Evolutionary conservation across 37 sponge, comb jelly and placozoan genomes (phyloP).

Genomic region (Hormiphora californensis): DNA sequence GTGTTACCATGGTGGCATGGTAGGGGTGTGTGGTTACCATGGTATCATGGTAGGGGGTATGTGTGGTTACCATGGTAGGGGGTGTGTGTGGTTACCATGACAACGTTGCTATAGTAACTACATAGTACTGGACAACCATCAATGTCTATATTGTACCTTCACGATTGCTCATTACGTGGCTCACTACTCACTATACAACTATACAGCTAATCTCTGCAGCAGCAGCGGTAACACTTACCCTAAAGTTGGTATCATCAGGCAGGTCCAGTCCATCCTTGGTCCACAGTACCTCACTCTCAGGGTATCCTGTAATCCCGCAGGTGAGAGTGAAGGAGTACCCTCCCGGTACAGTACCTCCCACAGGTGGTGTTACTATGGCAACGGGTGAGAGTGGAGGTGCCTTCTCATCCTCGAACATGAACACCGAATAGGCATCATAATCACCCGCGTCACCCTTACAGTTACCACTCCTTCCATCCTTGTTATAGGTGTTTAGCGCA

Average conservation of each 20-base stretch:
- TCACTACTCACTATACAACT: too few species aligned
- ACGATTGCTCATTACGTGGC: too few species aligned
- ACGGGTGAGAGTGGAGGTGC: constrained; percentile 22
- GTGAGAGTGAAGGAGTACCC: constrained; percentile 44
- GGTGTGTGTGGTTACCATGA: too few species aligned
- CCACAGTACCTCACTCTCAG: neutral
- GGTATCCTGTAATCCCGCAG: constrained; percentile 31
- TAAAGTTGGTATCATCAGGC: constrained; percentile 45
- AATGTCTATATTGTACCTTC: too few species aligned
- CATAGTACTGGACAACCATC: too few species aligned
- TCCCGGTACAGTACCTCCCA: constrained; percentile 12
- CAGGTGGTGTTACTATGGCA: constrained; percentile 4
- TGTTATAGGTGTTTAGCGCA: constrained; percentile 23
- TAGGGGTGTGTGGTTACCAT: too few species aligned
- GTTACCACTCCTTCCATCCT: constrained; percentile 6
- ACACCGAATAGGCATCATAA: constrained; percentile 31
- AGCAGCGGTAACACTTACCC: neutral
- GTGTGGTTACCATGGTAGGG: too few species aligned
- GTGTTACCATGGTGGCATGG: too few species aligned
- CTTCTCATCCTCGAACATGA: constrained; percentile 40
- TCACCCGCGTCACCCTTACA: constrained; percentile 31
- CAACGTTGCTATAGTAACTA: too few species aligned
- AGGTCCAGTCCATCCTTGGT: neutral
- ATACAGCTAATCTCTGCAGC: neutral
- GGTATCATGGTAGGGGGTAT: too few species aligned